Conservation (phyloP, 1,140 invertebrate species). For the Steinernema khuongi region DNA sequence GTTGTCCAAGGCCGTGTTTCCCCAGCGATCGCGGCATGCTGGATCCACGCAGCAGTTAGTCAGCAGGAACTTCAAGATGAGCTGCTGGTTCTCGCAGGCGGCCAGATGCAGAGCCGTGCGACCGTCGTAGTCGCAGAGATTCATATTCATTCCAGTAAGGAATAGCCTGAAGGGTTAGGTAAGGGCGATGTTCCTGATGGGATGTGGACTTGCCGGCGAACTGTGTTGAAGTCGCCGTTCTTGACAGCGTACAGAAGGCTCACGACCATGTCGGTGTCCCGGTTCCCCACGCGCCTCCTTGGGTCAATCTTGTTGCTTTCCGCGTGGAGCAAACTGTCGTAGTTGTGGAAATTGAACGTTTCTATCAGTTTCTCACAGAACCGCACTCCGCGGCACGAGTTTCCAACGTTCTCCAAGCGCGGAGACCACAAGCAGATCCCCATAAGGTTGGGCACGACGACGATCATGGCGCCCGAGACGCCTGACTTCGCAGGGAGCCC, state of each 20-base stretch:
- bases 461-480: constrained; percentile 82
- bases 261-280: constrained; percentile 84
- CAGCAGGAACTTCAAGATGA: constrained; percentile 54
- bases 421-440: constrained; percentile 91
- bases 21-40: constrained; percentile 64
- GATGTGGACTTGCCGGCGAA: constrained; percentile 10
- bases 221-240: constrained; percentile 72
- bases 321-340: constrained; percentile 86
- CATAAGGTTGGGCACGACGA: constrained; percentile 94
- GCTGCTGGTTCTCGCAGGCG: constrained; percentile 60
- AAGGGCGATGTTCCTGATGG: background rate
- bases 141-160: constrained; percentile 62
- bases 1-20: constrained; percentile 52
- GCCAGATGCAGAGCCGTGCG: constrained; percentile 63
- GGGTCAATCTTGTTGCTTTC: constrained; percentile 82
- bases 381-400: constrained; percentile 80
- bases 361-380: constrained; percentile 80
- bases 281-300: constrained; percentile 80
- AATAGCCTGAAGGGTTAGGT: constrained; percentile 37
- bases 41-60: constrained; percentile 74
- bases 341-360: constrained; percentile 91
- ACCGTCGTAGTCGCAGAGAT: constrained; percentile 84
- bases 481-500: constrained; percentile 94
- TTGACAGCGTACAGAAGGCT: constrained; percentile 84
- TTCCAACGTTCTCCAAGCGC: constrained; percentile 78